Evolutionary conservation across 2,888 invertebrate genomes (phyloP).

Genomic region (Hyppa rectilinea): DNA sequence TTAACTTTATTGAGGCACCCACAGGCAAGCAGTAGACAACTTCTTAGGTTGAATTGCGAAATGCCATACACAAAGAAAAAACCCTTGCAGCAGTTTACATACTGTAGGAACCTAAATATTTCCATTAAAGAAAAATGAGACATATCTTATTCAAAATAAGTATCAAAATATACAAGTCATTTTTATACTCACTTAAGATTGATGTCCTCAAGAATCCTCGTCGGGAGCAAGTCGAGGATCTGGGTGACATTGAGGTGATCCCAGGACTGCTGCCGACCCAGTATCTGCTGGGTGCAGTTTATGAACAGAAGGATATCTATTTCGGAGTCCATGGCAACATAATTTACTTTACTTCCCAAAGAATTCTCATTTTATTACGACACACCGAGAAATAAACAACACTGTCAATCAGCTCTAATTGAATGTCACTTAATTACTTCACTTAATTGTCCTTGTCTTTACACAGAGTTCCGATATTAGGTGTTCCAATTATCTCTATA

Average conservation of each 20-base stretch:
- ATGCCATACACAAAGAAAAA: too few species aligned
- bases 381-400: background rate
- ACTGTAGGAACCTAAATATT: background rate
- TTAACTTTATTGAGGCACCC: too few species aligned
- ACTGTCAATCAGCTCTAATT: constrained; percentile 20
- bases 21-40: too few species aligned
- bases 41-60: too few species aligned
- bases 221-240: constrained; percentile 82
- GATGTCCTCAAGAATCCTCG: constrained; percentile 83
- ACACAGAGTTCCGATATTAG: background rate
- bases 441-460: constrained; percentile 16
- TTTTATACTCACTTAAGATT: constrained; percentile 83
- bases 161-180: background rate
- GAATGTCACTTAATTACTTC: constrained; percentile 19
- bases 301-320: constrained; percentile 84
- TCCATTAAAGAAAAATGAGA: constrained; percentile 7
- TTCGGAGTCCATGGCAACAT: constrained; percentile 83
- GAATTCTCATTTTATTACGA: constrained; percentile 17
- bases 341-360: constrained; percentile 65
- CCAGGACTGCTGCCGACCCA: constrained; percentile 81
- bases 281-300: constrained; percentile 86
- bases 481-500: constrained; percentile 27
- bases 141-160: constrained; percentile 4
- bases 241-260: constrained; percentile 84
- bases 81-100: constrained; percentile 1